phyloP scores from a whole-genome alignment of 2,888 invertebrate genomes.

The Tipula unca region DNA sequence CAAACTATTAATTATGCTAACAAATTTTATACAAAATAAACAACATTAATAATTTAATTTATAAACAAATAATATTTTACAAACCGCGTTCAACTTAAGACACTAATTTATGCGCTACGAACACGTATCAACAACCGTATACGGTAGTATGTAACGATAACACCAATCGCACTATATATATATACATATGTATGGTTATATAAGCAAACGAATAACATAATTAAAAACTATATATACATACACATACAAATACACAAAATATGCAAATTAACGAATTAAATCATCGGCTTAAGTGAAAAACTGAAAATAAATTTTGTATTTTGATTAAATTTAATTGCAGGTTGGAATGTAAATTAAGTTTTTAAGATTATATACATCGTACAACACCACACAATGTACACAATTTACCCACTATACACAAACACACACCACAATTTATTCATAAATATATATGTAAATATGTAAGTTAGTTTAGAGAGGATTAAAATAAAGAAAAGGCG shows the following conservation, averaged over 20 bases:
- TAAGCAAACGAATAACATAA: neutral
- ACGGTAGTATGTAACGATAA: neutral
- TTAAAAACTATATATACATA: too few species aligned
- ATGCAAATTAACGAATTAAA: neutral
- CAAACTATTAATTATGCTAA: neutral
- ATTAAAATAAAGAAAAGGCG: too few species aligned
- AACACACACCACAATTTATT: too few species aligned
- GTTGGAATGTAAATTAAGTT: neutral
- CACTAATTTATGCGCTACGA: neutral
- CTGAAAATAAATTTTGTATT: neutral
- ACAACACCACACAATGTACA: neutral
- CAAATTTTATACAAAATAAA: neutral
- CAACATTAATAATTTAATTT: constrained; percentile 14
- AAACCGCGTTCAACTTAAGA: constrained; percentile 1
- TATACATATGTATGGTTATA: neutral
- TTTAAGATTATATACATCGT: neutral
- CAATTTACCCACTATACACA: too few species aligned
- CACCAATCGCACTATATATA: neutral
- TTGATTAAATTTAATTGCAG: constrained; percentile 8
- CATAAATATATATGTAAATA: too few species aligned
- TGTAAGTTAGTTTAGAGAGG: too few species aligned
- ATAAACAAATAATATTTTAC: constrained; percentile 2
- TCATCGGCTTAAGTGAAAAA: constrained; percentile 3
- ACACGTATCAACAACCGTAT: constrained; percentile 4
- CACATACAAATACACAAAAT: neutral